Evolutionary conservation across 1,140 invertebrate genomes (phyloP).

Genomic region (Drosophila setifemur): DNA sequence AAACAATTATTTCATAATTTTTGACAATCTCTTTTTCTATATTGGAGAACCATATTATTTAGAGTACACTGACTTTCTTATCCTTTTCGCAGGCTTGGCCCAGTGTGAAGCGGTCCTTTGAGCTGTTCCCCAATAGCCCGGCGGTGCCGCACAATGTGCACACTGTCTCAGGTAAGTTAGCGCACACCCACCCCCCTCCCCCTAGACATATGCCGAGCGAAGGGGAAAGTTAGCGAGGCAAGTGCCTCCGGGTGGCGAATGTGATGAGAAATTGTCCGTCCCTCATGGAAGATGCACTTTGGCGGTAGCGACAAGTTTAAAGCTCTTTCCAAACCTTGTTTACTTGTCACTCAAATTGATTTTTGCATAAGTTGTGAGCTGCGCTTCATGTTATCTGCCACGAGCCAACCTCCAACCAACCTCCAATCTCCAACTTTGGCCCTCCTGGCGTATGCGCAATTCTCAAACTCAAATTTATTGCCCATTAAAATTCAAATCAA

Average conservation of each 20-base stretch:
- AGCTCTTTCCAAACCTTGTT: slow-evolving; percentile 47
- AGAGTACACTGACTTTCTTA: too few species aligned
- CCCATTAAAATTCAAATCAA: slow-evolving; percentile 46
- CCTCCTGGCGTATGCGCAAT: slow-evolving; percentile 38
- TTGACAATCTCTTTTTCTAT: too few species aligned
- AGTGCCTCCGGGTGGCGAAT: slow-evolving; percentile 30
- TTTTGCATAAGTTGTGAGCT: slow-evolving; percentile 43
- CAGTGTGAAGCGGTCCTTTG: slow-evolving; percentile 74
- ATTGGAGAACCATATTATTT: too few species aligned
- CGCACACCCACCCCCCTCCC: slow-evolving; percentile 5
- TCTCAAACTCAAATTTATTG: slow-evolving; percentile 38
- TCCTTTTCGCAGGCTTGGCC: slow-evolving; percentile 69
- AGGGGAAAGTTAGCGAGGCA: slow-evolving; percentile 42
- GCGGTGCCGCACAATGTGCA: slow-evolving; percentile 66
- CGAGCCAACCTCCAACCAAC: too few species aligned
- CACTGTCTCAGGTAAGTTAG: slow-evolving; percentile 75
- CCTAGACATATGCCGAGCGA: background rate
- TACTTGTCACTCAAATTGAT: slow-evolving; percentile 66
- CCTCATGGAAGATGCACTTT: slow-evolving; percentile 58
- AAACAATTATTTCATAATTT: too few species aligned
- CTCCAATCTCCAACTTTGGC: background rate
- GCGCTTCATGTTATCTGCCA: background rate
- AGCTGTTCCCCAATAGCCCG: slow-evolving; percentile 58
- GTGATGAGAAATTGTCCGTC: background rate
- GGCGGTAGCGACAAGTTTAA: slow-evolving; percentile 49